These are phyloP conservation scores for Aldrovandia affinis DNA, from an alignment of 2,797 vertebrate species.

Conservation along the genomic window DNA sequence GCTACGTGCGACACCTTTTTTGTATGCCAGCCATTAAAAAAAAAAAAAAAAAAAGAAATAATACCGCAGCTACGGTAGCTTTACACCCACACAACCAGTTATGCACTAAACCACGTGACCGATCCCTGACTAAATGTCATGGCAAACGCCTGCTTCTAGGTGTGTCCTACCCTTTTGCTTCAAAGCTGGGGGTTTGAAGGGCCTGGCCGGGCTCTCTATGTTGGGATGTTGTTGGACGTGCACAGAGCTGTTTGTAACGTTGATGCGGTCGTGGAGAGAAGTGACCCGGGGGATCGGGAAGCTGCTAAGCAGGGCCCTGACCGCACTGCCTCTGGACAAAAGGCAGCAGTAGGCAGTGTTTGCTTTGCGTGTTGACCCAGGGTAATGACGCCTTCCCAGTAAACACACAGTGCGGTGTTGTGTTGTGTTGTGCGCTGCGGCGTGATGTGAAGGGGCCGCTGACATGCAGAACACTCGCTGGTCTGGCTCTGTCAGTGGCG, in stretches of 20 bases:
- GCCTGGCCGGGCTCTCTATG: no score
- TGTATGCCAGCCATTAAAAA: neutral
- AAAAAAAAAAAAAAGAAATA: neutral
- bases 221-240: no score
- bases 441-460: neutral
- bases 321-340: neutral
- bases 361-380: conserved; percentile 9
- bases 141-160: no score
- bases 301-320: neutral
- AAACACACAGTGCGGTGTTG: neutral
- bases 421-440: neutral
- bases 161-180: neutral
- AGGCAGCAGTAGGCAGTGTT: neutral
- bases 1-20: no score
- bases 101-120: neutral
- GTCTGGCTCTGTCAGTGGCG: neutral
- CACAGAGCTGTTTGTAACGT: neutral
- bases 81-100: neutral
- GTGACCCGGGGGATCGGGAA: neutral
- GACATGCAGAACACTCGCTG: neutral
- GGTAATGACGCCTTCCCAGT: neutral
- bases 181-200: neutral
- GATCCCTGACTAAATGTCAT: no score
- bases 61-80: no score
- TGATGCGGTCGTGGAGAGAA: neutral